Evolutionary conservation across 2,113 vertebrate species (phyloP).

Genomic region (Otis tarda): DNA sequence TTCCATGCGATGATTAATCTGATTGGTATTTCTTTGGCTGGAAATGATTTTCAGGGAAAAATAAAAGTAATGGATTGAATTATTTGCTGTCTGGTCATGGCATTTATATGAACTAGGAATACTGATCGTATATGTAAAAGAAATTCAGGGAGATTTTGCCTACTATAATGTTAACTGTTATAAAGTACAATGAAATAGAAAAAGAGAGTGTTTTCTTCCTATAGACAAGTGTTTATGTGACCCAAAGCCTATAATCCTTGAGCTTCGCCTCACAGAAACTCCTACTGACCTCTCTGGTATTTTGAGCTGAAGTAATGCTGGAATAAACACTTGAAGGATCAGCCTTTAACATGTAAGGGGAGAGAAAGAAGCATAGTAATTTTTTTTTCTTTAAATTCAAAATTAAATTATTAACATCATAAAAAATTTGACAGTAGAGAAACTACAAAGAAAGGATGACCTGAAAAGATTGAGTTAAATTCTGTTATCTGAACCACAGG

Average conservation of each 20-base stretch:
- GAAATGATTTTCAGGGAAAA: background rate
- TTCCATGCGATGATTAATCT: background rate
- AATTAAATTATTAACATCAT: background rate
- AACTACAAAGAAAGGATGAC: background rate
- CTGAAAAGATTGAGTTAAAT: constrained; percentile 5
- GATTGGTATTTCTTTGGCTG: background rate
- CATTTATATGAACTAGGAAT: background rate
- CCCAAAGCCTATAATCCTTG: background rate
- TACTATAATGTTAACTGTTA: background rate
- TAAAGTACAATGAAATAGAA: background rate
- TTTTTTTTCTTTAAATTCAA: background rate
- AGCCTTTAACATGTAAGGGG: background rate
- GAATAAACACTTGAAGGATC: background rate
- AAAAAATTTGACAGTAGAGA: background rate
- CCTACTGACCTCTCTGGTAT: background rate
- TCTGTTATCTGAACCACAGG: background rate
- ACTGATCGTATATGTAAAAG: background rate
- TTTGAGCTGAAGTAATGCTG: background rate
- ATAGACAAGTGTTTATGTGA: background rate
- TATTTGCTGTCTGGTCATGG: background rate
- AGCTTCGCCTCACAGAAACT: background rate
- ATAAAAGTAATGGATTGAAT: background rate
- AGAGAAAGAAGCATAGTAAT: accelerated
- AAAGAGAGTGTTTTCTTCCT: background rate
- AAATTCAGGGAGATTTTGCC: background rate